Conservation (phyloP, 2,888 invertebrate genomes). For the Sarcophaga subvicina region DNA sequence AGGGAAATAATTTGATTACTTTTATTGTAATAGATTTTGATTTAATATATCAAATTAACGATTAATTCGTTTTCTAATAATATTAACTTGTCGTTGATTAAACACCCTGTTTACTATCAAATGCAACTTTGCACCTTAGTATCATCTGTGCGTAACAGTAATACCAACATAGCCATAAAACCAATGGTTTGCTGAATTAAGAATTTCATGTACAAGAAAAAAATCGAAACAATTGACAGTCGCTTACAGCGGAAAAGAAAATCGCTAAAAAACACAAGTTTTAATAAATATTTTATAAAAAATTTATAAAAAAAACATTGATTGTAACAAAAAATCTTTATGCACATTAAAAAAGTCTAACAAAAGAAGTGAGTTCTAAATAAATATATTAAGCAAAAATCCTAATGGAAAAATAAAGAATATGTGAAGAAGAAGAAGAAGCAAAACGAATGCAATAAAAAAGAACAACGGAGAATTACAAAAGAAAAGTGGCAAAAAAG, state of each 20-base stretch:
- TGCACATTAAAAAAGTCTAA: slow-evolving; percentile 51
- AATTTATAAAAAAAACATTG: slow-evolving; percentile 66
- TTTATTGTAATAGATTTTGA: background rate
- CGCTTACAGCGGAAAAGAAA: slow-evolving; percentile 71
- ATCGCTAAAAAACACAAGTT: slow-evolving; percentile 74
- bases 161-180: slow-evolving; percentile 43
- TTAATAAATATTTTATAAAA: slow-evolving; percentile 70
- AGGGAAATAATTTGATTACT: background rate
- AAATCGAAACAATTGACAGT: slow-evolving; percentile 74
- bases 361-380: slow-evolving; percentile 67
- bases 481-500: slow-evolving; percentile 65
- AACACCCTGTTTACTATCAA: background rate
- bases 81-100: too few species aligned
- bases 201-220: slow-evolving; percentile 73
- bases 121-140: slow-evolving; percentile 26
- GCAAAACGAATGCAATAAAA: slow-evolving; percentile 64
- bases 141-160: slow-evolving; percentile 50
- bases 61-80: too few species aligned
- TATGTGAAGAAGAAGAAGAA: slow-evolving; percentile 69
- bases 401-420: slow-evolving; percentile 70
- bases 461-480: slow-evolving; percentile 57
- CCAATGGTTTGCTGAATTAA: slow-evolving; percentile 60
- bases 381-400: slow-evolving; percentile 62
- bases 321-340: slow-evolving; percentile 59
- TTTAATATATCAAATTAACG: background rate